Evolutionary conservation across 2,113 vertebrate species (phyloP).

Genomic region (Pachypanchax playfairii): DNA sequence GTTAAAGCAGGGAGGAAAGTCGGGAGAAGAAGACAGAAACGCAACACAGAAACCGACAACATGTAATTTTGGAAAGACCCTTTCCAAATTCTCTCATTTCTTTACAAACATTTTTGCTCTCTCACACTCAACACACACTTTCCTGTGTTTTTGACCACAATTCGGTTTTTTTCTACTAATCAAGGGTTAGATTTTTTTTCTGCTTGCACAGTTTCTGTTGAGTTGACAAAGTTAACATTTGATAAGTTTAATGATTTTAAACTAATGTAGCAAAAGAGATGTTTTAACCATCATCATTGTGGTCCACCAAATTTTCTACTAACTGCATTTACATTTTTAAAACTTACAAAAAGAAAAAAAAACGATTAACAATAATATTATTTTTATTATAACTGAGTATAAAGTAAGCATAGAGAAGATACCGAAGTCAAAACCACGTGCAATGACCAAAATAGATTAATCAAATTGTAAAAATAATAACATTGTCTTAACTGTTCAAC

Average conservation of each 20-base stretch:
- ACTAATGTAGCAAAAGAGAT: neutral
- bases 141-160: neutral
- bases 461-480: too few relatives aligned
- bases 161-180: neutral
- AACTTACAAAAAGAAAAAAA: too few relatives aligned
- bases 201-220: constrained; percentile 2
- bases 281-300: neutral
- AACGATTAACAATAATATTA: too few relatives aligned
- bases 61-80: constrained; percentile 61
- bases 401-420: too few relatives aligned
- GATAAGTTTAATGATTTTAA: constrained; percentile 2
- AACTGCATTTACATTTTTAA: too few relatives aligned
- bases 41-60: constrained; percentile 48
- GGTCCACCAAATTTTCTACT: too few relatives aligned
- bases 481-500: too few relatives aligned
- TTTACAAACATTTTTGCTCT: constrained; percentile 15
- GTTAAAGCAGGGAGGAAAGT: neutral
- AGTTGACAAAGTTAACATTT: constrained; percentile 6
- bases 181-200: neutral
- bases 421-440: too few relatives aligned
- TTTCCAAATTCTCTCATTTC: constrained; percentile 38
- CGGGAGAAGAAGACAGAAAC: constrained; percentile 27
- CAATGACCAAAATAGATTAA: too few relatives aligned
- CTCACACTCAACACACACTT: constrained; percentile 4
- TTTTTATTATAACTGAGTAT: too few relatives aligned